Evolutionary conservation across 2,888 invertebrate genomes (phyloP).

Genomic region (Parasteatoda lunata): DNA sequence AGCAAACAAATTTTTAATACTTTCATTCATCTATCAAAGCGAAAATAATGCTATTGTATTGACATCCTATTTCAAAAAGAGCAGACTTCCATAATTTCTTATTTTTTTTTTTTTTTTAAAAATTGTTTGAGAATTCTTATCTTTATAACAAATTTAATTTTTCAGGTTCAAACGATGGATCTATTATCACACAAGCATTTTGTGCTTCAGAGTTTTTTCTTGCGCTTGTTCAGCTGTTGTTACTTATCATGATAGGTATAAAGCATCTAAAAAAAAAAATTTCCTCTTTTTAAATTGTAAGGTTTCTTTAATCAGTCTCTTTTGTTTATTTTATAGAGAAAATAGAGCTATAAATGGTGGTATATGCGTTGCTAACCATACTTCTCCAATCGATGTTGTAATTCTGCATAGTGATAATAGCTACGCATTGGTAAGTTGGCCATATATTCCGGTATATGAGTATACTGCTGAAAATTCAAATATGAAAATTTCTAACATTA

Average conservation of each 20-base stretch:
- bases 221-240: conserved; percentile 82
- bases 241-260: conserved; percentile 74
- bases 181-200: conserved; percentile 81
- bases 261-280: neutral
- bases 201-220: conserved; percentile 85
- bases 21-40: too few relatives aligned
- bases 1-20: too few relatives aligned
- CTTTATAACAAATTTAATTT: neutral
- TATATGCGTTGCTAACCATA: conserved; percentile 97
- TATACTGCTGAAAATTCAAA: neutral
- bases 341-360: conserved; percentile 86
- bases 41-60: too few relatives aligned
- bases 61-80: too few relatives aligned
- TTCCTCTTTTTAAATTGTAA: neutral
- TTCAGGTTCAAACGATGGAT: conserved; percentile 79
- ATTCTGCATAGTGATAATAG: conserved; percentile 88
- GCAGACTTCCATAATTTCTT: too few relatives aligned
- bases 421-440: conserved; percentile 88
- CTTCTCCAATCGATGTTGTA: conserved; percentile 92
- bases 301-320: neutral
- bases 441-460: neutral
- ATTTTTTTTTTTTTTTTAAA: too few relatives aligned
- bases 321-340: conserved; percentile 75
- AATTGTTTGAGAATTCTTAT: too few relatives aligned
- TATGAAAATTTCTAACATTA: too few relatives aligned